phyloP scores from a whole-genome alignment of 1,140 invertebrate species.

The Phocides pigmalion region DNA sequence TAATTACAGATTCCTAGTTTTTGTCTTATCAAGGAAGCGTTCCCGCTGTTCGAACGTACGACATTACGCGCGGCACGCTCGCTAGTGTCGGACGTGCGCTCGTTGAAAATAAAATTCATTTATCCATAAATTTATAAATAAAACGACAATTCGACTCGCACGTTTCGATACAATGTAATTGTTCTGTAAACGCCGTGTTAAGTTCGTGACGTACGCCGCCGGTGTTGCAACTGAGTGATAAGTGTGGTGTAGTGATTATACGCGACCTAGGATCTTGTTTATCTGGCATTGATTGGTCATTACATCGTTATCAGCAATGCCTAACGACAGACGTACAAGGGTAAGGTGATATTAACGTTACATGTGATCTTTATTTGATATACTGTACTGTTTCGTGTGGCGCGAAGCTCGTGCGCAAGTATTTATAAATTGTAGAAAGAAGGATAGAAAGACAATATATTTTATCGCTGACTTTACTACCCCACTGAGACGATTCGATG shows the following conservation, averaged over 20 bases:
- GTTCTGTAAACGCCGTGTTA: slow-evolving; percentile 16
- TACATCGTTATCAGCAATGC: slow-evolving; percentile 24
- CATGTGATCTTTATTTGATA: slow-evolving; percentile 7
- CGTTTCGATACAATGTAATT: slow-evolving; percentile 23
- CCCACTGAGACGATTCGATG: too few species aligned
- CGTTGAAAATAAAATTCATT: not conserved
- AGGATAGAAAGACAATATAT: too few species aligned
- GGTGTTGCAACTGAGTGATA: slow-evolving; percentile 26
- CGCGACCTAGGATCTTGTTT: slow-evolving; percentile 10
- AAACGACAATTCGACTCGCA: slow-evolving; percentile 13
- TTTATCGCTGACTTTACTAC: too few species aligned
- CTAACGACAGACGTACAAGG: slow-evolving; percentile 27
- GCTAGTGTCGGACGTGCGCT: slow-evolving; percentile 35
- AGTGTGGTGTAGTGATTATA: slow-evolving; percentile 5
- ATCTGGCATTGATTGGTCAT: slow-evolving; percentile 21
- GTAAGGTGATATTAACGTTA: slow-evolving; percentile 17
- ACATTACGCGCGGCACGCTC: slow-evolving; percentile 38
- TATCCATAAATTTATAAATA: not conserved
- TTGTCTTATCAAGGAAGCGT: slow-evolving; percentile 42
- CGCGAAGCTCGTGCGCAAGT: not conserved
- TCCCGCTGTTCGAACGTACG: slow-evolving; percentile 9
- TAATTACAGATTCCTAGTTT: slow-evolving; percentile 38
- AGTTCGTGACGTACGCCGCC: slow-evolving; percentile 14
- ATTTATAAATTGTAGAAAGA: not conserved
- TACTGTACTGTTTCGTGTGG: not conserved